Evolutionary conservation across 2,888 invertebrate species (phyloP).

Genomic region (Deilephila porcellus): DNA sequence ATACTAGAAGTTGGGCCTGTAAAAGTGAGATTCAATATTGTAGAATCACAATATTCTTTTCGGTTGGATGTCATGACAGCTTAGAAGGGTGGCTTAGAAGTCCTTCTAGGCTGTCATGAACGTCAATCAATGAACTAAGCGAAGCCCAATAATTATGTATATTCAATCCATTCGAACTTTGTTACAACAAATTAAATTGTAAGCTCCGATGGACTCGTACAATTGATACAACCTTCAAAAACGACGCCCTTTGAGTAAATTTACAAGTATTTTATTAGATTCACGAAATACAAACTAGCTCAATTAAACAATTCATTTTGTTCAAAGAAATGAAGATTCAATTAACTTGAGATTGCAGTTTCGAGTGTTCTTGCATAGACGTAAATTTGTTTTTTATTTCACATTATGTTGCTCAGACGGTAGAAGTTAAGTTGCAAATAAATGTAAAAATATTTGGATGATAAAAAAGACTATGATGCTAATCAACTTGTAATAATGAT

Average conservation of each 20-base stretch:
- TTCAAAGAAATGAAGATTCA: slow-evolving; percentile 5
- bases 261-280: slow-evolving; percentile 16
- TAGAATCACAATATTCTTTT: no score
- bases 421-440: neutral
- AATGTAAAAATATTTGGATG: neutral
- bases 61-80: no score
- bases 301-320: slow-evolving; percentile 14
- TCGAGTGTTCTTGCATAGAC: neutral
- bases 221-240: slow-evolving; percentile 2
- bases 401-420: neutral
- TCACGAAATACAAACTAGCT: slow-evolving; percentile 7
- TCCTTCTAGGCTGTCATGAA: no score
- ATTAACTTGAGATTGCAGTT: slow-evolving; percentile 19
- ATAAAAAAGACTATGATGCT: no score
- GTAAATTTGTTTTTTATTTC: slow-evolving; percentile 8
- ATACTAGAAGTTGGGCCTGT: no score
- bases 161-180: neutral
- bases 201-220: slow-evolving; percentile 7
- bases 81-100: no score
- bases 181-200: neutral
- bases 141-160: neutral
- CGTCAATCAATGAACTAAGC: neutral
- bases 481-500: no score
- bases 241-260: neutral
- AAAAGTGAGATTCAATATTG: no score